Conservation (phyloP, 2,888 invertebrate genomes). For the Capitulum mitella region DNA sequence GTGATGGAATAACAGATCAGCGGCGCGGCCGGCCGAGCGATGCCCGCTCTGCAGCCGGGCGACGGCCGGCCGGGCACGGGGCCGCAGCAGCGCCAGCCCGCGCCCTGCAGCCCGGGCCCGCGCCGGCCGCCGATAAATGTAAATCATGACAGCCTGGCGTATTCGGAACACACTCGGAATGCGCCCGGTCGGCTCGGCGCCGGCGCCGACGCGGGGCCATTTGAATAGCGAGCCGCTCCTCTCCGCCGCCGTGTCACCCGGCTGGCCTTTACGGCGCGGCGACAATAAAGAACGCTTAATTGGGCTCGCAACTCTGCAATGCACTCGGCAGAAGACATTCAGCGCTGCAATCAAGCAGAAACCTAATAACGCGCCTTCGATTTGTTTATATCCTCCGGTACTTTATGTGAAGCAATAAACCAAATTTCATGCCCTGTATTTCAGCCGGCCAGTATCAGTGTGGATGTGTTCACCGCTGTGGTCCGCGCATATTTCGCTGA, state of each 20-base stretch:
- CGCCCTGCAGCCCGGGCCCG: too few relatives aligned
- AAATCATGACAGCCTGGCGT: neutral
- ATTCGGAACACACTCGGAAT: neutral
- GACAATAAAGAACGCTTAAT: neutral
- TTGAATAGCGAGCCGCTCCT: neutral
- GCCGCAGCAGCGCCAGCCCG: too few relatives aligned
- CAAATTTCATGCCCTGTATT: neutral
- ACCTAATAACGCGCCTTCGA: neutral
- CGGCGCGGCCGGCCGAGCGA: neutral
- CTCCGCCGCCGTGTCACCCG: neutral
- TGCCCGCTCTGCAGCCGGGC: neutral
- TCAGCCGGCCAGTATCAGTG: neutral
- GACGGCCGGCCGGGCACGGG: neutral
- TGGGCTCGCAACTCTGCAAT: neutral
- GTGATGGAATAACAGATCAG: neutral
- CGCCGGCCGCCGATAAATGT: neutral
- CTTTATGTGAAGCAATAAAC: neutral
- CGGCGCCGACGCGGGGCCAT: neutral
- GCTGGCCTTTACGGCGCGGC: neutral
- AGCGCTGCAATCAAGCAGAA: neutral
- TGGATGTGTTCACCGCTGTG: neutral
- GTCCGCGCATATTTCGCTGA: constrained; percentile 8
- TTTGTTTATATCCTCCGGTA: neutral
- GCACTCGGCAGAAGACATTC: neutral
- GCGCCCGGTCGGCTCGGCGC: neutral